Percentiles rank a stretch among this genome's conserved stretches.
These are phyloP conservation scores for Smittia sp. DNA, from an alignment of 2,888 invertebrate species.

Conservation along the genomic window DNA sequence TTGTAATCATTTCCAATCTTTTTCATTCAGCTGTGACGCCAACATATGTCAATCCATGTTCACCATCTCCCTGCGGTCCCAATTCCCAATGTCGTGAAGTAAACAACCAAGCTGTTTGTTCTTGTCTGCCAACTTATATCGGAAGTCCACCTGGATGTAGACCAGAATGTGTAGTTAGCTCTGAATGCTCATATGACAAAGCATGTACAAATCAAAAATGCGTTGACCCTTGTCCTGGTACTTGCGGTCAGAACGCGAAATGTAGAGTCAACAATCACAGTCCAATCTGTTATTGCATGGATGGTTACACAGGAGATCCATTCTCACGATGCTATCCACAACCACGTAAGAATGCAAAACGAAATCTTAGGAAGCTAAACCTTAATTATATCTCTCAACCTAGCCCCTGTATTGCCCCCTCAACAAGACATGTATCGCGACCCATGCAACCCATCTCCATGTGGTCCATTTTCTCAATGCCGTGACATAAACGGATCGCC, in stretches of 20 bases:
- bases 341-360: conserved; percentile 49
- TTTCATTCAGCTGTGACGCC: conserved; percentile 44
- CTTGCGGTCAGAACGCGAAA: conserved; percentile 68
- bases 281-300: conserved; percentile 65
- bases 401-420: conserved; percentile 42
- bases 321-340: conserved; percentile 64
- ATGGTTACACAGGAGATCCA: conserved; percentile 69
- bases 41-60: conserved; percentile 59
- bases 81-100: conserved; percentile 71
- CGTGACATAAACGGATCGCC: conserved; percentile 68
- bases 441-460: conserved; percentile 68
- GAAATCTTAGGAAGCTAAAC: neutral
- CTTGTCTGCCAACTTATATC: conserved; percentile 60
- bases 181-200: conserved; percentile 57
- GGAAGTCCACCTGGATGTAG: conserved; percentile 63
- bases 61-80: conserved; percentile 70
- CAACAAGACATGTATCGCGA: conserved; percentile 51
- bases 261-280: conserved; percentile 70
- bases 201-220: conserved; percentile 73
- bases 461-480: conserved; percentile 74
- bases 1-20: conserved; percentile 23
- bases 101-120: conserved; percentile 60
- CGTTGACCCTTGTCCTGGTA: conserved; percentile 70
- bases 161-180: conserved; percentile 58
- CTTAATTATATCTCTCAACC: neutral